Conservation (phyloP, 1,140 invertebrate species). For the Bombus balteatus region DNA sequence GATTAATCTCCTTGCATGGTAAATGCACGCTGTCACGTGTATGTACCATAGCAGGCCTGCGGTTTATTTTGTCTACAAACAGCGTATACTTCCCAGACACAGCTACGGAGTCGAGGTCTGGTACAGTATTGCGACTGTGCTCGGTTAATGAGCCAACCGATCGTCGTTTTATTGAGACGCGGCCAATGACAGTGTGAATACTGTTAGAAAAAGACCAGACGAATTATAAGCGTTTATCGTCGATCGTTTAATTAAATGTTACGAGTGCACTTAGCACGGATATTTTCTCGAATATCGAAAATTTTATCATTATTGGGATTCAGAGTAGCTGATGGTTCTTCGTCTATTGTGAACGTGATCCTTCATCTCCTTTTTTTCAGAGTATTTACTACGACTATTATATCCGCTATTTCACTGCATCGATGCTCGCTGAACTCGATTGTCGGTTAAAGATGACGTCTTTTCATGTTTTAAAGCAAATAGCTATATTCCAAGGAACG, state of each 20-base stretch:
- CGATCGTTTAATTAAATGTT: slow-evolving; percentile 32
- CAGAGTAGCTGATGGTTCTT: not conserved
- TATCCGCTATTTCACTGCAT: not conserved
- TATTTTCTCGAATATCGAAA: not conserved
- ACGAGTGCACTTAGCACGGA: not conserved
- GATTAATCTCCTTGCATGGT: slow-evolving; percentile 61
- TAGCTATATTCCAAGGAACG: not conserved
- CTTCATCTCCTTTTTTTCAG: not conserved
- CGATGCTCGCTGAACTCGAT: not conserved
- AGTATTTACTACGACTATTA: not conserved
- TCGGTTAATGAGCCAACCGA: slow-evolving; percentile 70
- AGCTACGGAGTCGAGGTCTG: not conserved
- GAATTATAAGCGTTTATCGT: not conserved
- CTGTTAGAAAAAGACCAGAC: slow-evolving; percentile 27
- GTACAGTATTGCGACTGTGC: slow-evolving; percentile 59
- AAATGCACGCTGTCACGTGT: slow-evolving; percentile 44
- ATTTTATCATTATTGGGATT: not conserved
- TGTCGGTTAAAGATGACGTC: not conserved
- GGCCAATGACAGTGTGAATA: slow-evolving; percentile 40
- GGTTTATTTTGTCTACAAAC: slow-evolving; percentile 69
- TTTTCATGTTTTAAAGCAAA: not conserved
- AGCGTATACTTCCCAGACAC: slow-evolving; percentile 46
- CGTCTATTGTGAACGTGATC: not conserved
- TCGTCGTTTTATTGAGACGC: slow-evolving; percentile 68
- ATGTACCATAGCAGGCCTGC: slow-evolving; percentile 3